Base-by-base conservation (phyloP, 2,113 vertebrate genomes). In the Psephotus haematonotus region DNA sequence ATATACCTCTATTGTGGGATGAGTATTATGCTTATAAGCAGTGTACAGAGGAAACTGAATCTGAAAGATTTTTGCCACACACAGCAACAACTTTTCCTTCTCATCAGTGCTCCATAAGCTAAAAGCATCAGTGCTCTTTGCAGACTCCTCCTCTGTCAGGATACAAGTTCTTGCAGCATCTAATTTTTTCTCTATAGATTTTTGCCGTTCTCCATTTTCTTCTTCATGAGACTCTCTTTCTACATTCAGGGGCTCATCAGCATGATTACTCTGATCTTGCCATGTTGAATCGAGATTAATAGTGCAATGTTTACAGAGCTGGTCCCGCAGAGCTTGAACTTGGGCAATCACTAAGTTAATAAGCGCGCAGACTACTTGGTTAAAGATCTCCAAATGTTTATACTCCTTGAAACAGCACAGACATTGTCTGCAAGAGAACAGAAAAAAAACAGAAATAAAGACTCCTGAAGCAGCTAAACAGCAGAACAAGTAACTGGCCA, bases 331-430 rank as follows among this genome's bases (percentile, higher is more conserved):
- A 97, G 96, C 96, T 98, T 98, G 98, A 98, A 99, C 99, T 98
- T 99, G 99, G 82, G 98, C 98, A 95, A 99, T 99, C 92, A 99
- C 99, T 98, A 99, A 98, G 98, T 99, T 99, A 97, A 99, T 99
- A 98, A 99, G 99, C 83, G 99, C 99, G 92, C 99, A 99, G 41
- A 99, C 99, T 98, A 99, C 98, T 99, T 99, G 99, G 97, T 99
- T 99, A 97, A 99, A 99, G 96, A 99, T 99, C 97, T 99, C 99
- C 98, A 99, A 98, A 97, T 99, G 99, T 97, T 99, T 99, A 98
- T 99, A 99, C 97, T 99, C 99, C 98, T 99, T 99, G 98, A 99
- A 99, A 98, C 99, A 99, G 98, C 99, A 99, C 49, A 99, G 98
- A 98, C 99, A 99, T 97, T 99, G 99, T 96, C 99, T 99, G 96